Evolutionary conservation across 2,113 vertebrate genomes (phyloP), one percentile per base, ranked within the genome.

Genomic region (Rissa tridactyla): DNA sequence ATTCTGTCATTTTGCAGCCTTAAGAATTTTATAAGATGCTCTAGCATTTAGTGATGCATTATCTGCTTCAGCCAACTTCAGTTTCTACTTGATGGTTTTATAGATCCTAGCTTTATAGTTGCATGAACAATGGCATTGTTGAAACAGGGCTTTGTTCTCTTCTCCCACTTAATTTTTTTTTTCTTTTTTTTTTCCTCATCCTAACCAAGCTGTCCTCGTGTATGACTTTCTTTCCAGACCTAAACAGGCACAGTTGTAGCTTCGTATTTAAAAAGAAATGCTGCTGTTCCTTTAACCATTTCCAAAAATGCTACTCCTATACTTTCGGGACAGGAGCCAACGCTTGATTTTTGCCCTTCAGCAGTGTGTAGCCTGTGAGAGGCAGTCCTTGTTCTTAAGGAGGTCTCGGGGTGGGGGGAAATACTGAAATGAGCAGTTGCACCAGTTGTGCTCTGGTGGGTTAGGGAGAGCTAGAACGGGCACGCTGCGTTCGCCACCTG

Each of bases 81-180:
- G 70, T 95, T 96, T 92, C 81, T 95, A 77, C 75, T 91, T 89
- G 83, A 90, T 88, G 72, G 83, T 97, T 97, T 97, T 86, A 94
- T 94, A 94, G 65, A 95, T 42, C 55, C 54, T 95, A 91, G 49
- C 66, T 97, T 96, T 97, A 84, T 91, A 96, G 75, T 86, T 93
- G 40, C 12, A 72, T 8, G 27, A 87, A 94, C 71, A 97, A 91
- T 69, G 55, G 13, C 26, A 73, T 90, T 94, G 62, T 83, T 94
- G 75, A 91, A 89, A 69, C 10, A 70, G n/a, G 79, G 62, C 69
- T 97, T 92, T 93, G 54, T 86, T 96, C 22, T 78, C 61, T 82
- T 66, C 51, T 87, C 9, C 18, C 34, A 13, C 14, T n/a, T 47
- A 25, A 30, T 60, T 84, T 52, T 51, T 54, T 54, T 70, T 49